Evolutionary conservation across 2,888 invertebrate genomes (phyloP).

Genomic region (Serrognathus titanus): DNA sequence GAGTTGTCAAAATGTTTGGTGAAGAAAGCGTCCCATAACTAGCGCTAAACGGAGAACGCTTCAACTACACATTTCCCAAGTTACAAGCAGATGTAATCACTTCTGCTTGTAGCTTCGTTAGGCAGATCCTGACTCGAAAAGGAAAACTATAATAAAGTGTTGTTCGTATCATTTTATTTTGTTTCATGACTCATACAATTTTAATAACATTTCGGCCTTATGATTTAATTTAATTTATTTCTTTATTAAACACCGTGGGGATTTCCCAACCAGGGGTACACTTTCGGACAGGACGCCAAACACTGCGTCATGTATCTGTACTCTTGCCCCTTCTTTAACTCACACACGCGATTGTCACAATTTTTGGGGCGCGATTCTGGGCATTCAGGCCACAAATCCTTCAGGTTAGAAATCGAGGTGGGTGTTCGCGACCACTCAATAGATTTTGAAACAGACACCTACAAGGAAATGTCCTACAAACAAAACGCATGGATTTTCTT

Average conservation of each 20-base stretch:
- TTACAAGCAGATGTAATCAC: too few species aligned
- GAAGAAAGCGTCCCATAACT: too few species aligned
- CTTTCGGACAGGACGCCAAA: conserved; percentile 48
- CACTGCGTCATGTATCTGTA: conserved; percentile 53
- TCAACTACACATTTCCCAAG: too few species aligned
- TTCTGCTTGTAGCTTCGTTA: too few species aligned
- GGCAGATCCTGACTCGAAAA: too few species aligned
- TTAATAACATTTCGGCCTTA: too few species aligned
- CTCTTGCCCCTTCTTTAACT: conserved; percentile 35
- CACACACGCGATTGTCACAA: conserved; percentile 28
- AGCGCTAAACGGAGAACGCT: too few species aligned
- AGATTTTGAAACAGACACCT: conserved; percentile 51
- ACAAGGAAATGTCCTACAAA: conserved; percentile 5
- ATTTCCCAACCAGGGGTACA: conserved; percentile 58
- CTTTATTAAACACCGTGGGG: conserved; percentile 46
- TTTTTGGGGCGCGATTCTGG: conserved; percentile 20
- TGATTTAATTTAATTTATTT: background rate
- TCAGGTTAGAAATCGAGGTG: conserved; percentile 45
- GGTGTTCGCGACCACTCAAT: conserved; percentile 59
- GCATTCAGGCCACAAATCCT: conserved; percentile 34
- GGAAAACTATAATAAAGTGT: too few species aligned
- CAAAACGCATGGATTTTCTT: background rate
- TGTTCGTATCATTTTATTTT: too few species aligned
- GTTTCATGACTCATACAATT: too few species aligned
- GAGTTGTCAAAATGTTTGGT: too few species aligned